phyloP scores from a whole-genome alignment of 1,140 invertebrate genomes.

The Matsumurasca onukii region DNA sequence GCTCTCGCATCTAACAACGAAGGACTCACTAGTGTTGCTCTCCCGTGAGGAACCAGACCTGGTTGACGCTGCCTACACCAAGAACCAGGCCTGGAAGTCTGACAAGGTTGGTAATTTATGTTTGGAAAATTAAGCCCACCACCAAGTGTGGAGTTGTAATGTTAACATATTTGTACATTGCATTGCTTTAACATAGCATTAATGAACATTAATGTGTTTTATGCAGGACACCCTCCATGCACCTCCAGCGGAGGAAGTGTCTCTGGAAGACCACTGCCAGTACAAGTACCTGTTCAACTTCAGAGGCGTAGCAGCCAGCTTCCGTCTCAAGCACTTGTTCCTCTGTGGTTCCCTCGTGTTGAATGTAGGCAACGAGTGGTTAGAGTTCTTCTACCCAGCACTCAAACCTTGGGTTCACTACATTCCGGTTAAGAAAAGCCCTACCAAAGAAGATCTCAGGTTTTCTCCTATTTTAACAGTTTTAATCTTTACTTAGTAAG shows the following conservation, averaged over 20 bases:
- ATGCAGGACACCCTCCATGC: constrained; percentile 85
- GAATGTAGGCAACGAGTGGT: constrained; percentile 93
- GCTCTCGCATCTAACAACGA: constrained; percentile 90
- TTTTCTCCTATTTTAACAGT: no score
- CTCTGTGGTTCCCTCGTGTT: constrained; percentile 93
- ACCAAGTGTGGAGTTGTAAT: no score
- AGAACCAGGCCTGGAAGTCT: constrained; percentile 98
- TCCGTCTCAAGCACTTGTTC: constrained; percentile 95
- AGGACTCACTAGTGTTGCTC: constrained; percentile 83
- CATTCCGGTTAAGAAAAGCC: constrained; percentile 77
- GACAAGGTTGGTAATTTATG: constrained; percentile 58
- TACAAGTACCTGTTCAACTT: constrained; percentile 97
- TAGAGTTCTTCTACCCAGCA: constrained; percentile 92
- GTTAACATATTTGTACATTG: no score
- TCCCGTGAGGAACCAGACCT: constrained; percentile 76
- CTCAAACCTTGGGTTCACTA: constrained; percentile 97
- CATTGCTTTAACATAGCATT: no score
- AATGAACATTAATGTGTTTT: background rate
- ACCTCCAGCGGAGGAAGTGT: constrained; percentile 81
- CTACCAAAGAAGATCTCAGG: constrained; percentile 65
- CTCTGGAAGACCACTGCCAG: constrained; percentile 89
- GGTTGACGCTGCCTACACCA: constrained; percentile 93
- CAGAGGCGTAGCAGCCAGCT: constrained; percentile 94
- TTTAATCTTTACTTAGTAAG: background rate
- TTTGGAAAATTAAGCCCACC: constrained; percentile 24